Base-by-base conservation (phyloP, 2,113 vertebrate species). In the Misgurnus mizolepis region DNA sequence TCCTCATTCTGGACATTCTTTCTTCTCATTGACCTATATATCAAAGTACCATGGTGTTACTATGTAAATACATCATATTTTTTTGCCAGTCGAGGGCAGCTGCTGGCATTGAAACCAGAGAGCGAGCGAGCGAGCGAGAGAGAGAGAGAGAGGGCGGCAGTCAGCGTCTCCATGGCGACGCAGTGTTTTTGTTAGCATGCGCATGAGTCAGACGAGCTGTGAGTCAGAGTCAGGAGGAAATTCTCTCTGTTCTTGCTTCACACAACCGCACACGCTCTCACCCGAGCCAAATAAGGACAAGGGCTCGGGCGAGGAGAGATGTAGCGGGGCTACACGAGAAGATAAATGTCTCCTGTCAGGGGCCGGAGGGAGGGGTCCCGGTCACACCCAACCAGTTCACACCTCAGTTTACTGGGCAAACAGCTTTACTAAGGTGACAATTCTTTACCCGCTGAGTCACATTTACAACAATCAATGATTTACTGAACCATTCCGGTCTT, bases 151-250 rank as follows among this genome's bases (percentile, higher is more conserved):
- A 70, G 74, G 73, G 80, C 43, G 61, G 58, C 50, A 79, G 77
- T 72, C 67, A 43, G 69, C 41, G 74, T 92, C 87, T 67, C 92
- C 86, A 92, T 89, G 89, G 91, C 78, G 88, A 93, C 89, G 18
- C 70, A 84, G 80, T 93, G 93, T 94, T 94, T 92, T 91, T 93
- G 92, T 93, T 92, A 92, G 90, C 81, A 83, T 81, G 70, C 18
- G 82, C 69, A 85, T 94, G 93, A 94, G 90, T 94, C 93, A 93
- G 90, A 91, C 89, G 83, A 90, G 87, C 85, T 70, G 88, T 94
- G 93, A 94, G 88, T 94, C 93, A 93, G 86, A 90, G 92, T 93
- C 92, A 93, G 90, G 91, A 93, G 91, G 90, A 91, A 92, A 91
- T 88, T 89, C 90, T 89, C 89, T 88, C 62, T 47, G 18, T 60